Percentiles rank a stretch among this genome's conserved stretches.
Conservation (phyloP, 2,797 vertebrate genomes). For the Liparis tanakae region DNA sequence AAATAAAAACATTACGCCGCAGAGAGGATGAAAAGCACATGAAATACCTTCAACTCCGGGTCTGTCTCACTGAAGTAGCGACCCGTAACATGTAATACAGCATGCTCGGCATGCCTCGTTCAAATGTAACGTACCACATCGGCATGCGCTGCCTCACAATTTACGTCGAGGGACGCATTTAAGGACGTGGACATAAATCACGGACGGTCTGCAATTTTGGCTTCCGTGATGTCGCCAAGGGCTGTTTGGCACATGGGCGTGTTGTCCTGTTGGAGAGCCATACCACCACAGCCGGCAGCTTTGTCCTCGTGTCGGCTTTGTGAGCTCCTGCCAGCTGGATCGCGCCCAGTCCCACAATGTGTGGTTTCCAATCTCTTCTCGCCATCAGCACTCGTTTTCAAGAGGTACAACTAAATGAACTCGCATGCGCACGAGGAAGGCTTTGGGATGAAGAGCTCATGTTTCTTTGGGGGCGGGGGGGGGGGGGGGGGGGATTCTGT, state of each 20-base stretch:
- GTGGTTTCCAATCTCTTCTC: slow-evolving; percentile 67
- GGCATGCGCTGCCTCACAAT: slow-evolving; percentile 35
- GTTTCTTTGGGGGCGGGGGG: slow-evolving; percentile 8
- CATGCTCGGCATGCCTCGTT: slow-evolving; percentile 31
- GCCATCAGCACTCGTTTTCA: slow-evolving; percentile 62
- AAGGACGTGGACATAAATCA: slow-evolving; percentile 74
- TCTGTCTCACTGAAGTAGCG: slow-evolving; percentile 22
- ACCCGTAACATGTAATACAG: slow-evolving; percentile 40
- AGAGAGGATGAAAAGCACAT: slow-evolving; percentile 26
- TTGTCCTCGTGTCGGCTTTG: slow-evolving; percentile 76
- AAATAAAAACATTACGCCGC: slow-evolving; percentile 36
- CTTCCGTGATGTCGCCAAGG: slow-evolving; percentile 63
- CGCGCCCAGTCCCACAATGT: slow-evolving; percentile 69
- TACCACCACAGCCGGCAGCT: slow-evolving; percentile 72
- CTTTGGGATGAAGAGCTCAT: slow-evolving; percentile 55
- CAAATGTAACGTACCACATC: slow-evolving; percentile 48
- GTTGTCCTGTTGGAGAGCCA: slow-evolving; percentile 72
- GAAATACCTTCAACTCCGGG: slow-evolving; percentile 11
- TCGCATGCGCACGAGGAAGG: slow-evolving; percentile 53
- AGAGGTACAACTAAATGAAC: slow-evolving; percentile 69
- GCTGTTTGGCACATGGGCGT: slow-evolving; percentile 69
- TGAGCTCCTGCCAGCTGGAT: slow-evolving; percentile 76
- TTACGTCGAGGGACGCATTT: slow-evolving; percentile 42
- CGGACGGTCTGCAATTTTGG: slow-evolving; percentile 64
- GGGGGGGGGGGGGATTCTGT: neutral